phyloP scores from a whole-genome alignment of 1,140 invertebrate genomes.

The Elymnias hypermnestra region DNA sequence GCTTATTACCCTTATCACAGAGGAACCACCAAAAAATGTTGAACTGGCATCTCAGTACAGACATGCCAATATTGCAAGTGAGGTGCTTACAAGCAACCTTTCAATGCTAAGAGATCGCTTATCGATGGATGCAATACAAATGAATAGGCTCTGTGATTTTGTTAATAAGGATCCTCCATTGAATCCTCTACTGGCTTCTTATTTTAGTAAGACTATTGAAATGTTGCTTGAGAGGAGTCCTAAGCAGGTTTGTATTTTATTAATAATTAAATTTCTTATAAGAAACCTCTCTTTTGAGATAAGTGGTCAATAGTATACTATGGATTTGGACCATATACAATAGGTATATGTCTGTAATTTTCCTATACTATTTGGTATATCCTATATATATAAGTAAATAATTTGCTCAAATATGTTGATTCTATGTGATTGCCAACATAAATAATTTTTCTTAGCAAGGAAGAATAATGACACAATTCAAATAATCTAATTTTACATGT shows the following conservation, averaged over 20 bases:
- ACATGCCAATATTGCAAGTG: slow-evolving; percentile 94
- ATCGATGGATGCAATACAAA: slow-evolving; percentile 84
- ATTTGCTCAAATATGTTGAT: too few species aligned
- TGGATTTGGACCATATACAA: too few species aligned
- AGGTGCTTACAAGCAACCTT: slow-evolving; percentile 91
- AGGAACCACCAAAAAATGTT: slow-evolving; percentile 87
- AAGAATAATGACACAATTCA: too few species aligned
- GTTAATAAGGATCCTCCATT: slow-evolving; percentile 90
- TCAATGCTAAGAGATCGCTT: slow-evolving; percentile 90
- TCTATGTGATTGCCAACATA: too few species aligned
- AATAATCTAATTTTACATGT: too few species aligned
- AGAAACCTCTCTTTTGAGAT: too few species aligned
- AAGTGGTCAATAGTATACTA: too few species aligned
- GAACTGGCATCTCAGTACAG: slow-evolving; percentile 90
- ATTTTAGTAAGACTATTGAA: slow-evolving; percentile 96
- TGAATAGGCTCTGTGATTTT: slow-evolving; percentile 93
- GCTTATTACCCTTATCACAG: slow-evolving; percentile 89
- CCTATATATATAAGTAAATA: too few species aligned
- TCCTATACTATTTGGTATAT: too few species aligned
- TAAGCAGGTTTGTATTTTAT: slow-evolving; percentile 72
- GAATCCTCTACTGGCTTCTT: slow-evolving; percentile 95
- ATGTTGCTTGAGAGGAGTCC: slow-evolving; percentile 87
- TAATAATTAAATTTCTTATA: too few species aligned
- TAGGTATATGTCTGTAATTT: too few species aligned
- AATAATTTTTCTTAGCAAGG: too few species aligned